Percentiles rank a stretch among this genome's conserved stretches.
Evolutionary conservation across 1,140 invertebrate genomes (phyloP).

Genomic region (Drosophila jambulina): DNA sequence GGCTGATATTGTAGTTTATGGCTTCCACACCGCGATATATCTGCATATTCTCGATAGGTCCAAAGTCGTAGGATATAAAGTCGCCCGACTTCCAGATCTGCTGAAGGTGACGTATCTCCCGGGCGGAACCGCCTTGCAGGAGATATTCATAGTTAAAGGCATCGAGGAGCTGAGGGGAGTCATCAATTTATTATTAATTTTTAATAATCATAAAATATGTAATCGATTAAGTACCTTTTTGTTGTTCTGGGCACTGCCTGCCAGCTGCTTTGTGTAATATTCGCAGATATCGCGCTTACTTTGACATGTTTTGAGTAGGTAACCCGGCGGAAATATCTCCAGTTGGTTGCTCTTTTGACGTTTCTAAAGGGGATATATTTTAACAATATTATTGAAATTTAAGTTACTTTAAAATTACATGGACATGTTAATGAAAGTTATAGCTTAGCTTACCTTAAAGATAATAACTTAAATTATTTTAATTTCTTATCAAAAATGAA

Average conservation of each 20-base stretch:
- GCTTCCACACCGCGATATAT: constrained; percentile 85
- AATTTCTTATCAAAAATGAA: not conserved
- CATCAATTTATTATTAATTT: too few relatives aligned
- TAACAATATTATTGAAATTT: not conserved
- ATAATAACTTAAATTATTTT: not conserved
- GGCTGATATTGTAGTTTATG: constrained; percentile 87
- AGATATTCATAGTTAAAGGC: constrained; percentile 68
- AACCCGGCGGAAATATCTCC: constrained; percentile 60
- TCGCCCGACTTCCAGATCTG: constrained; percentile 83
- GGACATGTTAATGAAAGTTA: not conserved
- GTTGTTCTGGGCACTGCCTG: constrained; percentile 60
- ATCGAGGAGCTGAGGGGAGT: constrained; percentile 48
- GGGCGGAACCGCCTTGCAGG: constrained; percentile 69
- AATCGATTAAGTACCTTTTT: constrained; percentile 43
- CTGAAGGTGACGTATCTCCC: constrained; percentile 69
- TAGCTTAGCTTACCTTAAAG: too few relatives aligned
- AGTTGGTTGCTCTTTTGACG: constrained; percentile 55
- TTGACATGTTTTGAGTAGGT: constrained; percentile 49
- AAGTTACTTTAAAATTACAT: not conserved
- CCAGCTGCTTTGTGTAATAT: constrained; percentile 61
- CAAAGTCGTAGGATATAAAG: constrained; percentile 77
- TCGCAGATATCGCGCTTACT: constrained; percentile 59
- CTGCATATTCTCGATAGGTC: constrained; percentile 83
- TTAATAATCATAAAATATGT: too few relatives aligned
- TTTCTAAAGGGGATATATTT: constrained; percentile 20